Percentiles rank a stretch among this genome's conserved stretches.
phyloP scores from a whole-genome alignment of 2,797 vertebrate species.

The Pantherophis vulpinus region DNA sequence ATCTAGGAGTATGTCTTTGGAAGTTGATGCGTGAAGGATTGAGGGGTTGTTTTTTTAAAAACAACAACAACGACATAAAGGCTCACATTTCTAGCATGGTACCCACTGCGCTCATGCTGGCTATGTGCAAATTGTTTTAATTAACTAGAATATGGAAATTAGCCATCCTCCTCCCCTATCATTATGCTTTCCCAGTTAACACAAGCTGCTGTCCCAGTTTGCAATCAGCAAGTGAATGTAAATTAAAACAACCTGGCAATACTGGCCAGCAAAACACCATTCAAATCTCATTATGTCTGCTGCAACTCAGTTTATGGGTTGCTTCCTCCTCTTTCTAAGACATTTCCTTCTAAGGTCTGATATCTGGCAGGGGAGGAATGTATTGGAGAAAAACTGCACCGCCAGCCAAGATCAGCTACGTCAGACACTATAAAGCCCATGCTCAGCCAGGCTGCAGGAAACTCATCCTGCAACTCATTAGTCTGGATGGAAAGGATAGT shows the following conservation, averaged over 20 bases:
- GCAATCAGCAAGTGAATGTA: constrained; percentile 39
- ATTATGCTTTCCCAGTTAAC: constrained; percentile 6
- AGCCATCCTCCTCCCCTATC: neutral
- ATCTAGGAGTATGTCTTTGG: too few relatives aligned
- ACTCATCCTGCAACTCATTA: neutral
- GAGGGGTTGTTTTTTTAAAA: neutral
- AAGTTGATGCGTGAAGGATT: neutral
- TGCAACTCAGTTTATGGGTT: constrained; percentile 50
- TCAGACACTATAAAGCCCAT: neutral
- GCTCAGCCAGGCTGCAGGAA: neutral
- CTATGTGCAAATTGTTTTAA: neutral
- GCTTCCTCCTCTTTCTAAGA: neutral
- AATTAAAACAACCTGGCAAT: constrained; percentile 67
- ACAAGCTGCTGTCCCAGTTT: constrained; percentile 8
- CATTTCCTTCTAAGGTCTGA: neutral
- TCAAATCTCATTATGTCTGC: constrained; percentile 66
- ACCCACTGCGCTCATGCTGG: neutral
- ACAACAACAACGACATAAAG: neutral
- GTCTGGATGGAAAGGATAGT: neutral
- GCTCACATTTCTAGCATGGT: neutral
- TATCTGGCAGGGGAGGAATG: neutral
- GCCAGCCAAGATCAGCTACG: neutral
- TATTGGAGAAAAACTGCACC: neutral
- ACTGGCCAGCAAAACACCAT: constrained; percentile 64
- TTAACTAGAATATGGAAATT: constrained; percentile 1